A percentile compares a stretch with the other conserved stretches of the same genome.
phyloP scores from a whole-genome alignment of 2,888 invertebrate species.

The Dryobota labecula region DNA sequence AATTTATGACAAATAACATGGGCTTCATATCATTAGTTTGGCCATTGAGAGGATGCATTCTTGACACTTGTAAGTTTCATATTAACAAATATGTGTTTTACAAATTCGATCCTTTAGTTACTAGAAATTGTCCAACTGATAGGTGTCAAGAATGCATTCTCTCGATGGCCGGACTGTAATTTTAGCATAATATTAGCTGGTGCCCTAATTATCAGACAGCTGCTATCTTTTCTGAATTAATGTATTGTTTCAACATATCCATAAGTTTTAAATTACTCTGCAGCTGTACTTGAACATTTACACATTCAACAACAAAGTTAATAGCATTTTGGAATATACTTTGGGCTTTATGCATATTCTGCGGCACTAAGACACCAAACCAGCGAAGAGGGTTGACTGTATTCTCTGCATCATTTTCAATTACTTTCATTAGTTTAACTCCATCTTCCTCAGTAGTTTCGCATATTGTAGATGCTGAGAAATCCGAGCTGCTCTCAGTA shows the following conservation, averaged over 20 bases:
- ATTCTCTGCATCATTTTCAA: constrained; percentile 76
- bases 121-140: no score
- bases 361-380: constrained; percentile 97
- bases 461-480: constrained; percentile 82
- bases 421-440: constrained; percentile 81
- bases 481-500: constrained; percentile 90
- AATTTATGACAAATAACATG: constrained; percentile 22
- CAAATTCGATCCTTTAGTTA: no score
- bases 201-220: constrained; percentile 4
- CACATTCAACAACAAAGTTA: constrained; percentile 92
- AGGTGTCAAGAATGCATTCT: no score
- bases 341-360: constrained; percentile 94
- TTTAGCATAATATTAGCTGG: not conserved
- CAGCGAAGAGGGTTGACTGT: constrained; percentile 93
- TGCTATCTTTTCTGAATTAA: constrained; percentile 62
- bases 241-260: constrained; percentile 75
- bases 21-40: no score
- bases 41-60: no score
- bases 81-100: no score
- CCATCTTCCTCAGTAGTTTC: constrained; percentile 83
- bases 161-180: no score
- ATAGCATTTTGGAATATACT: constrained; percentile 93
- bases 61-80: no score
- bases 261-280: constrained; percentile 78
- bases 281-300: constrained; percentile 93